Base-by-base conservation (phyloP, 1,140 invertebrate species). In the Dinoponera quadriceps region DNA sequence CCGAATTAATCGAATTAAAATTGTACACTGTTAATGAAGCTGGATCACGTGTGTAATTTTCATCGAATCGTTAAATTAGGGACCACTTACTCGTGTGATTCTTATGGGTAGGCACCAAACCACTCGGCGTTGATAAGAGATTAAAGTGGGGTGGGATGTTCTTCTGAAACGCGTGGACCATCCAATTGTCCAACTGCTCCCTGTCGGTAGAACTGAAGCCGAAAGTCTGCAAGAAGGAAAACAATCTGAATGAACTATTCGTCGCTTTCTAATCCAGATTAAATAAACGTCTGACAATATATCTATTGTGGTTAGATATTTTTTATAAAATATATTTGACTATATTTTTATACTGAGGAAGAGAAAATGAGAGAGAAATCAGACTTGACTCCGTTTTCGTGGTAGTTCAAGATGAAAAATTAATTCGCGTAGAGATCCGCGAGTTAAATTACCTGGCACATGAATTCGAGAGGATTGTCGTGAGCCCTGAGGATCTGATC, bases 381-480 rank as follows among this genome's bases (percentile, higher is more conserved):
- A 44, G 38, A 44, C 11, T 44, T 44, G 9, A 11, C 9, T 44
- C 38, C 7, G 3, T 11, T 44, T 44, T 44, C 3, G 9, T 44
- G 7, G 9, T 44, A 11, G 38, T 9, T 44, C 38, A 9, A 9
- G 38, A 9, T 9, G 29, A 62, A 51, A 29, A 62, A 38, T 51
- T 29, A 29, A 63, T 62, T 18, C 7, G 48, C 0, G 13, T 38
- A 16, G 1, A 38, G 9, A 63, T 54, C 3, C 33, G 44, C 13
- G 4, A 51, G 33, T 75, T 5, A 62, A 72, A 18, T 83, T 95
- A 97, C 97, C 95, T 97, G 97, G 86, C 97, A 98, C 96, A 98
- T 97, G 90, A 98, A 98, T 90, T 97, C 96, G 48, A 98, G 93
- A 0, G 97, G 97, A 93, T 97, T 97, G 85, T 97, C 97, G 54